Base-by-base conservation (phyloP, 2,113 vertebrate species). In the Hoplias malabaricus region DNA sequence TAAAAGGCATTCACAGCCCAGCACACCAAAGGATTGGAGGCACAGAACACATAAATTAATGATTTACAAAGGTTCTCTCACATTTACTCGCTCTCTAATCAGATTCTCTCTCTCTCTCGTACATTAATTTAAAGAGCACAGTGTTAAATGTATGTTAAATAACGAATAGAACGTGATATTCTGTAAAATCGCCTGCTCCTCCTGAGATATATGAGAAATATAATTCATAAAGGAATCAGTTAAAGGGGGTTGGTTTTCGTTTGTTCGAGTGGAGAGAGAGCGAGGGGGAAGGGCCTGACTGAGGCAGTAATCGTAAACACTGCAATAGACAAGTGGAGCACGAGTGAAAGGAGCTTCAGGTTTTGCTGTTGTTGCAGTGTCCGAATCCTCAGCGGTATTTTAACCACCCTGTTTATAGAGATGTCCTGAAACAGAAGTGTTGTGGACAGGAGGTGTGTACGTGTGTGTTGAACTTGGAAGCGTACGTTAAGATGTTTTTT, bases 401-500 rank as follows among this genome's bases (percentile, higher is more conserved):
- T 12, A 68, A 57, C 12, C 11, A 8, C 46, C 10, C 46, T 29
- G 14, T 59, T 61, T 34, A 19, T 34, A 14, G 14, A 33, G 2
- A 0, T 5, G 14, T 61, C 31, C 7, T 33, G 10, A 29, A 59
- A 2, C 14, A 59, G 31, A 59, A 34, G 5, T 33, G 56, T 34
- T 31, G 53, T 31, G 57, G 7, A 25, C 21, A 13, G 27, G n/a
- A 25, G 25, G 8, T 31, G 34, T 31, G 27, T 23, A 33, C 27
- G 56, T 38, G 53, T 23, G 33, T 34, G 61, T 54, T 50, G 29
- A 78, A 10, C 59, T n/a, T 61, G 31, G 25, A 63, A 48, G 50
- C 31, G 69, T 56, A 66, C 13, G n/a, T 29, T 31, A 69, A 53
- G 66, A 63, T 75, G 70, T 79, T 81, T 78, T 84, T 78, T 59